Evolutionary conservation across 92 coral and sea anemone genomes (phyloP).

Genomic region (Umimayanthus chanpuru): DNA sequence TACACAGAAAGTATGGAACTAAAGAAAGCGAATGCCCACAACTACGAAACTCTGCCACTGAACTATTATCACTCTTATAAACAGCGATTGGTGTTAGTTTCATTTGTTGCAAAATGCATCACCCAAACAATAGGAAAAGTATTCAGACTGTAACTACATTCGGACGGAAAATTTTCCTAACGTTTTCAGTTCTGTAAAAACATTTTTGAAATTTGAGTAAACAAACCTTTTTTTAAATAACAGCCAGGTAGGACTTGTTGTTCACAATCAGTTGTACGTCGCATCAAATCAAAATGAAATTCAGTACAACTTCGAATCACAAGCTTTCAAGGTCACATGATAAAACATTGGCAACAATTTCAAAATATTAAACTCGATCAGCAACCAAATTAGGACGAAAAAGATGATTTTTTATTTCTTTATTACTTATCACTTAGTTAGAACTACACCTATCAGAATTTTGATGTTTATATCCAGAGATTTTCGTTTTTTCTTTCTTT

Average conservation of each 20-base stretch:
- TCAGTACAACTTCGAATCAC: not conserved
- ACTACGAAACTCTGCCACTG: too few relatives aligned
- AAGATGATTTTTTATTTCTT: not conserved
- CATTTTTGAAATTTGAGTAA: too few relatives aligned
- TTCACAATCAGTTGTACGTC: conserved; percentile 7
- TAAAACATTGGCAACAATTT: conserved; percentile 4
- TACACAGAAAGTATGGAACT: too few relatives aligned
- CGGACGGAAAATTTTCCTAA: not conserved
- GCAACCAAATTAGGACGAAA: conserved; percentile 13
- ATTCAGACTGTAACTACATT: not conserved
- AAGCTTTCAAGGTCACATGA: too few relatives aligned
- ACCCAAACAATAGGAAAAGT: too few relatives aligned
- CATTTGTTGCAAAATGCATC: too few relatives aligned
- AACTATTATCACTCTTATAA: too few relatives aligned
- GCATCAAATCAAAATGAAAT: conserved; percentile 5
- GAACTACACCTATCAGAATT: not conserved
- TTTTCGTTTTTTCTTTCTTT: conserved; percentile 3
- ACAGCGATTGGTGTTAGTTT: too few relatives aligned
- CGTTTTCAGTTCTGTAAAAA: too few relatives aligned
- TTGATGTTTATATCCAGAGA: conserved; percentile 1
- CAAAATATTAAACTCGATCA: not conserved
- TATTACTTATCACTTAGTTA: not conserved
- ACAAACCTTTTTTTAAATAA: not conserved
- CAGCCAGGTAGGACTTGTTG: not conserved
- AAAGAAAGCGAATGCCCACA: too few relatives aligned